phyloP scores from a whole-genome alignment of 2,888 invertebrate genomes.

The Ochlodes sylvanus region DNA sequence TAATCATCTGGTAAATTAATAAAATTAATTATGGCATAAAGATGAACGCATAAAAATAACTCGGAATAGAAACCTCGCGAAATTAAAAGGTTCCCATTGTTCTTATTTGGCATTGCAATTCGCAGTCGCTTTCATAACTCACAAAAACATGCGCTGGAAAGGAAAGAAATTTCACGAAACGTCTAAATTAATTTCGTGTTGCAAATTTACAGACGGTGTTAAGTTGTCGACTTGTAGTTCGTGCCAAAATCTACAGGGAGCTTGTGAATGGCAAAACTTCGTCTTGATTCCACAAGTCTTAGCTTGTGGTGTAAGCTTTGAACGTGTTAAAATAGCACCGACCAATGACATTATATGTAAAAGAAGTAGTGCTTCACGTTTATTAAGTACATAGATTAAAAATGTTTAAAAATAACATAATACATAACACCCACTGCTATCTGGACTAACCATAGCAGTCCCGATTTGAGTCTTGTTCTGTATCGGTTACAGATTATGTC shows the following conservation, averaged over 20 bases:
- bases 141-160: constrained; percentile 23
- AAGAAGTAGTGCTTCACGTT: too few species aligned
- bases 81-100: not conserved
- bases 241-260: constrained; percentile 57
- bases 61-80: not conserved
- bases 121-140: constrained; percentile 21
- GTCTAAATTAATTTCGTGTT: constrained; percentile 71
- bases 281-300: constrained; percentile 39
- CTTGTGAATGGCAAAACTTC: constrained; percentile 58
- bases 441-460: too few species aligned
- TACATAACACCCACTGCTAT: too few species aligned
- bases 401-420: too few species aligned
- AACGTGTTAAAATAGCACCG: not conserved
- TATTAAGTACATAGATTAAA: too few species aligned
- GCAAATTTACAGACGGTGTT: constrained; percentile 68
- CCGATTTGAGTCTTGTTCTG: too few species aligned
- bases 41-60: too few species aligned
- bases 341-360: too few species aligned
- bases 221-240: constrained; percentile 57
- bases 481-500: too few species aligned
- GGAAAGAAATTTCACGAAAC: constrained; percentile 41
- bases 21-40: too few species aligned
- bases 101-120: not conserved
- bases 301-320: not conserved
- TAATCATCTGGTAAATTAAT: too few species aligned